Evolutionary conservation across 1,140 invertebrate genomes (phyloP), one percentile per base, ranked within the genome.

Genomic region (Dreissena rostriformis): DNA sequence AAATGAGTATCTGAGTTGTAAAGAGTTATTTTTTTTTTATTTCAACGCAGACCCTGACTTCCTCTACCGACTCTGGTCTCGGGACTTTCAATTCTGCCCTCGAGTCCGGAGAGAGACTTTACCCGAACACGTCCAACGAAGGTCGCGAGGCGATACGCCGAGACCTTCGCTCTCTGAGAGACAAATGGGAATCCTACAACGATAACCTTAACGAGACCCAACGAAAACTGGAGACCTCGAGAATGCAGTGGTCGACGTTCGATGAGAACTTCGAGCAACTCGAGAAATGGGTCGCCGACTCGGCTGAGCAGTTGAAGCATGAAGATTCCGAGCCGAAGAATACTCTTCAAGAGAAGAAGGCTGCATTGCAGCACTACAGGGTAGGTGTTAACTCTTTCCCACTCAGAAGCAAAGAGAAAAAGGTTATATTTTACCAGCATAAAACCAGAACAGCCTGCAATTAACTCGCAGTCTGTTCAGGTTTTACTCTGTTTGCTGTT

Each of bases 301-400:
- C 98, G n/a, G 97, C 98, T 92, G 95, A 96, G 86, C 96, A 97
- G 1, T 97, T 99, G 96, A 96, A 97, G 86, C 17, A 61, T 24
- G 95, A 96, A 82, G 97, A 98, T 88, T 97, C 97, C 0, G 97
- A 98, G 92, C 94, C 97, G 1, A 98, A 98, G 92, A 96, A 96
- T 0, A 97, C 97, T 0, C 92, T 99, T 17, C 97, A 98, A 94
- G 98, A 99, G 92, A 99, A 99, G 94, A 96, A 97, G 86, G 97
- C 97, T 0, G 97, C 98, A 91, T 92, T 98, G n/a, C 97, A 98
- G 92, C 98, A 98, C 90, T 97, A 98, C 91, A 97, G 97, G 93
- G 96, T 99, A 86, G 5, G 73, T 22, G 28, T 70, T 39, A 39
- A 39, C 29, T 8, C 12, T 72, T 17, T 70, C 22, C n/a, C 11